phyloP scores from a whole-genome alignment of 2,113 vertebrate species.

The Parotia lawesii region DNA sequence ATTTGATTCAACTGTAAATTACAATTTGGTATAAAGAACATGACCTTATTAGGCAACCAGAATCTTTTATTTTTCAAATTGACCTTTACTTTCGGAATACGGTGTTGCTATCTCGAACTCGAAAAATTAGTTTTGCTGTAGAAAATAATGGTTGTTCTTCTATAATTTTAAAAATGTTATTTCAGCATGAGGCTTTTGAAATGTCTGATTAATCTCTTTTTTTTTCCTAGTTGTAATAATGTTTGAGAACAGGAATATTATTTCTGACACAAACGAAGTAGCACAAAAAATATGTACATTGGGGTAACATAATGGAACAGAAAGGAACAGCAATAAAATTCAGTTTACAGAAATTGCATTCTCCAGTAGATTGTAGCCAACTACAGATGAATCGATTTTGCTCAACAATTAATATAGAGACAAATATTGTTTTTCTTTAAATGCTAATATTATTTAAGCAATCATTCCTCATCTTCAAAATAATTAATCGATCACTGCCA shows the following conservation, averaged over 20 bases:
- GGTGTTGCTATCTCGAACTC: neutral
- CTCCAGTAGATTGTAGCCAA: neutral
- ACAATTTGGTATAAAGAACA: constrained; percentile 1
- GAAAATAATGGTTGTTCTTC: neutral
- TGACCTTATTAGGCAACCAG: neutral
- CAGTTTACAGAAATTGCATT: constrained; percentile 15
- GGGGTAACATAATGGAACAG: neutral
- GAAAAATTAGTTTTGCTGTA: neutral
- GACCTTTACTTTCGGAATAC: neutral
- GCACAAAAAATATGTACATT: constrained; percentile 26
- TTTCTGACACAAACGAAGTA: constrained; percentile 28
- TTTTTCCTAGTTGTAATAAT: neutral
- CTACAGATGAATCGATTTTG: neutral
- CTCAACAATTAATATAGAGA: constrained; percentile 21
- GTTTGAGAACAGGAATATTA: neutral
- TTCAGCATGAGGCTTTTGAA: constrained; percentile 12
- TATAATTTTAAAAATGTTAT: neutral
- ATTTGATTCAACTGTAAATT: neutral
- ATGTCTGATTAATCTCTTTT: constrained; percentile 30
- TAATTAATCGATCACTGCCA: neutral
- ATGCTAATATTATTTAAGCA: constrained; percentile 20
- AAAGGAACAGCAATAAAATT: constrained; percentile 2
- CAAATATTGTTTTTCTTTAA: constrained; percentile 18
- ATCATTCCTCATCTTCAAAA: neutral
- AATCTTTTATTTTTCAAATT: neutral